phyloP scores from a whole-genome alignment of 2,797 vertebrate genomes.

The Periparus ater region DNA sequence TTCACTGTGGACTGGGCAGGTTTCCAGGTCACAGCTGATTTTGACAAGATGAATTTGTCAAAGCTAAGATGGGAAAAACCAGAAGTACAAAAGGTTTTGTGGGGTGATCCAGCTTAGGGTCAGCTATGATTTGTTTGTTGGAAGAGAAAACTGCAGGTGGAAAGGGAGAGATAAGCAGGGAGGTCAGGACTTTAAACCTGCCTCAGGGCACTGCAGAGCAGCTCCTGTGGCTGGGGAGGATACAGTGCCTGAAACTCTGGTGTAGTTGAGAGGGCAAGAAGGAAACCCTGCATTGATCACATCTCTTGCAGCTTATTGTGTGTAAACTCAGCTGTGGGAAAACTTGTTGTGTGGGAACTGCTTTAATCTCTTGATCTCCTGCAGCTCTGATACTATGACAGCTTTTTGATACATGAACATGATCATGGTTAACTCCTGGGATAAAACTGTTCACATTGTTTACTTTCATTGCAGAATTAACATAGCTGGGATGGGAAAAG shows the following conservation, averaged over 20 bases:
- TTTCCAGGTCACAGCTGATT: not conserved
- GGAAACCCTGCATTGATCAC: not conserved
- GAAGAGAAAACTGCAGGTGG: not conserved
- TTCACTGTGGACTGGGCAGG: not conserved
- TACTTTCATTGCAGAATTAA: not conserved
- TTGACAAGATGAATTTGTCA: not conserved
- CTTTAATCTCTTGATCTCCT: not conserved
- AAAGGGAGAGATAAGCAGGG: not conserved
- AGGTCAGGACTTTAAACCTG: not conserved
- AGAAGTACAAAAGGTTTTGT: not conserved
- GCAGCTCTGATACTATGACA: not conserved
- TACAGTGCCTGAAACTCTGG: accelerated
- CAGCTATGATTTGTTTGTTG: not conserved
- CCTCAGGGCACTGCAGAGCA: not conserved
- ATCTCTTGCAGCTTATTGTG: not conserved
- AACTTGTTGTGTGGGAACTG: not conserved
- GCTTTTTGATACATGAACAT: not conserved
- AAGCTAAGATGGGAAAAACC: not conserved
- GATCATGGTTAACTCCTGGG: not conserved
- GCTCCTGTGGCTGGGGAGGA: not conserved
- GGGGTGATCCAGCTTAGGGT: not conserved
- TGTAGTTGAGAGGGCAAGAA: not conserved
- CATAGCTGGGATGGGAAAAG: not conserved
- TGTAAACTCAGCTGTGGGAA: not conserved
- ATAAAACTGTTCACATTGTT: not conserved